Evolutionary conservation across 2,113 vertebrate genomes (phyloP), one percentile per base, ranked within the genome.

Genomic region (Todiramphus saurophagus): DNA sequence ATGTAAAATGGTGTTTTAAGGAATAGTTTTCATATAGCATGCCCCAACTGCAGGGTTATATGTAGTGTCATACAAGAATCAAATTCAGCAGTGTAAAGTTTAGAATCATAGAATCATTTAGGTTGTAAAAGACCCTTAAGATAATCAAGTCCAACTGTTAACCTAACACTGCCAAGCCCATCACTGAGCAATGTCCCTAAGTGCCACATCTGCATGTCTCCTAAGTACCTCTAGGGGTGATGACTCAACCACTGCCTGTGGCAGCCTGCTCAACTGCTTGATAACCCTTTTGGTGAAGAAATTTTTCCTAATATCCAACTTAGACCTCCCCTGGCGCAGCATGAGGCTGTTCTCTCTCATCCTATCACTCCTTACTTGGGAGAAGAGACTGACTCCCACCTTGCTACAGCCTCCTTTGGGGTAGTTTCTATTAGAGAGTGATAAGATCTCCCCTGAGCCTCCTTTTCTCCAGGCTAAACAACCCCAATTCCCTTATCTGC

Each of bases 91-190:
- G 4, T 16, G 13, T 35, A 8, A 85, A 51, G 5, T 55, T 83
- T 18, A 75, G 48, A 79, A 21, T 70, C n/a, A 27, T 8, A 48
- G 53, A 55, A 31, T 62, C 16, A 8, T 39, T 62, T 30, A 58
- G 14, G 12, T 74, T 84, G 44, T 27, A 89, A 83, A 69, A 84
- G 13, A 25, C 31, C 8, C 13, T 68, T 83, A n/a, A 77, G 55
- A 39, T 77, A 1, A 3, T 77, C 1, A 3, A 17, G 16, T 56
- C 19, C 19, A 48, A 1, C 21, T 1, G 2, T 39, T 30, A 66
- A n/a, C 7, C 24, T 13, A 67, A 5, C 7, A 8, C 25, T 63
- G 58, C 21, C 14, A 23, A 17, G 27, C 46, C 48, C 41, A 33
- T 23, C 20, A 3, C 15, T 78, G 46, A 70, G 43, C 37, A 3